Evolutionary conservation across 2,888 invertebrate species (phyloP), one percentile per base, ranked within the genome.

Genomic region (Galerucella calmariensis): DNA sequence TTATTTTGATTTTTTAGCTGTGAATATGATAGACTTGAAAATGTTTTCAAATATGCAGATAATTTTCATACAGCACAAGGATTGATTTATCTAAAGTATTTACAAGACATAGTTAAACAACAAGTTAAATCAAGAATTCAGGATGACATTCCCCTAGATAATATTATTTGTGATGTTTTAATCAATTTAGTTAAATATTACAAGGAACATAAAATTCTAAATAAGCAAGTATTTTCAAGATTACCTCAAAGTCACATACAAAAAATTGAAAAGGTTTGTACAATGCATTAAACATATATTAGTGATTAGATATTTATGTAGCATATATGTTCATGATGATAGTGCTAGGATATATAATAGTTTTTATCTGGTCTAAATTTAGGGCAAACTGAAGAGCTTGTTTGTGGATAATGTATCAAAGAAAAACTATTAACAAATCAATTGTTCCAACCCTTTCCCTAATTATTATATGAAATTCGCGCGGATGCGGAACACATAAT

Each of bases 11-110:
- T 56, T 56, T 80, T 58, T 68, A 82, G 82, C 72, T 82, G 81
- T 78, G 81, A 81, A 74, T 82, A 77, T 75, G 79, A 79, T 14
- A 77, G 81, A 73, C 75, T 83, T 35, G 69, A 80, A 73, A 76
- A 81, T 77, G 67, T 79, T 65, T 83, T 83, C 59, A 79, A 80
- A 76, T 79, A 78, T 72, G 69, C 79, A 35, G 69, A 77, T 59
- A 78, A 79, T 67, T 61, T 76, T 51, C 67, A 76, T 14, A 76
- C 48, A 35, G 79, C 76, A 14, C 77, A 77, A 74, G 80, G 81
- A 20, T 72, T 83, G 51, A 63, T 82, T 24, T 82, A 81, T 69
- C 75, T 83, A 66, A 78, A 81, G 65, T 82, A 76, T 73, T 71
- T 83, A 53, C 71, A 78, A 48, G 77, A 80, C 72, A 51, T 75